A percentile compares a stretch with the other conserved stretches of the same genome.
These are phyloP conservation scores for Mus pahari DNA, from an alignment of 2,113 vertebrate genomes.

Conservation along the genomic window DNA sequence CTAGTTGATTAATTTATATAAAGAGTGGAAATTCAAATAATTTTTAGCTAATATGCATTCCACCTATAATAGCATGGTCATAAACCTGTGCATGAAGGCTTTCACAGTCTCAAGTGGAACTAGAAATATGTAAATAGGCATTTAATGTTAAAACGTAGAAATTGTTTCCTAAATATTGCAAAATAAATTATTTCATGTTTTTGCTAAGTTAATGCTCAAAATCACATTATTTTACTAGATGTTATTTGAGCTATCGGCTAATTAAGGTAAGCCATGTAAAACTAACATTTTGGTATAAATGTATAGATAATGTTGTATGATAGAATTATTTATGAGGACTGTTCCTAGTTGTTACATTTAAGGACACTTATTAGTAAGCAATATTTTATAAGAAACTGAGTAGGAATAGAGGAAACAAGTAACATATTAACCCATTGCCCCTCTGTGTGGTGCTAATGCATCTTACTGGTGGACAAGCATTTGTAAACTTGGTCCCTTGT, in stretches of 20 bases:
- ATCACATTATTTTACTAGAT: neutral
- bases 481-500: neutral
- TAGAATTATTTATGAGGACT: neutral
- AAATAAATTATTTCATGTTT: neutral
- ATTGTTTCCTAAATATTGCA: neutral
- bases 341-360: neutral
- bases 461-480: neutral
- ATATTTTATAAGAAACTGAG: neutral
- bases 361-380: neutral
- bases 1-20: neutral
- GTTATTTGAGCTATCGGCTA: neutral
- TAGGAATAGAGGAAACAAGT: neutral
- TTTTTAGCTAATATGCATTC: neutral
- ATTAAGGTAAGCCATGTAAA: neutral
- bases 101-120: neutral
- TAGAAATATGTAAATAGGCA: neutral
- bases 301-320: neutral
- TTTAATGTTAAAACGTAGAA: neutral
- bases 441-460: neutral
- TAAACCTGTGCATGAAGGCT: neutral
- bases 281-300: neutral
- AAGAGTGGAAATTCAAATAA: neutral
- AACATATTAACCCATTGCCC: neutral
- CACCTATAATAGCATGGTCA: neutral
- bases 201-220: neutral